Evolutionary conservation across 2,888 invertebrate species (phyloP), one percentile per base, ranked within the genome.

Genomic region (Lasius platythorax): DNA sequence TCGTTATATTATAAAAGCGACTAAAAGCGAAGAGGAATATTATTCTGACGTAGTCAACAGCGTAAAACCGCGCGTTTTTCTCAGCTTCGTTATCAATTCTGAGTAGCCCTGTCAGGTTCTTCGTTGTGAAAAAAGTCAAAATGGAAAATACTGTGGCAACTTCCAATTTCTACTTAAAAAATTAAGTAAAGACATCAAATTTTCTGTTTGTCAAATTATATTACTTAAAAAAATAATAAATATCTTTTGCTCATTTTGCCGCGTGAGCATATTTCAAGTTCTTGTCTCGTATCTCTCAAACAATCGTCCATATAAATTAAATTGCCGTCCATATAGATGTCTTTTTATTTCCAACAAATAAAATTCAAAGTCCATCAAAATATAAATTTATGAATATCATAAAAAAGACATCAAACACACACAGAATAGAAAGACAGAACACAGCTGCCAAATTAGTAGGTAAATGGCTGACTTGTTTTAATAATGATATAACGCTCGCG

Each of bases 81-180:
- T 72, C 61, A 28, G 23, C 33, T 58, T 11, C 11, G 12, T 79
- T 61, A 61, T 23, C 18, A 79, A 79, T 72, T 72, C 61, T 46
- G 8, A n/a, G 46, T 12, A 61, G 6, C 12, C 8, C 12, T 4
- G 28, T 67, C 56, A 30, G 40, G 6, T 4, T 5, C 18, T 46
- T 79, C 15, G 12, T 8, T n/a, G 2, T 6, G 9, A 3, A 11
- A 5, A 67, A 78, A 0, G 11, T 15, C 9, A 5, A 66, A 23
- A 11, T 0, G 3, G n/a, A 23, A 33, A 58, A 18, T 3, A 43
- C 30, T 30, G 6, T 40, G 11, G 18, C 23, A 40, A 30, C 9
- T 58, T 50, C 15, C 23, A 70, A 68, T 50, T 46, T 50, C 3
- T 15, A 9, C 56, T n/a, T 15, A 58, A 78, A 70, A 33, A 79